Base-by-base conservation (phyloP, 2,797 vertebrate species). In the Alauda arvensis region DNA sequence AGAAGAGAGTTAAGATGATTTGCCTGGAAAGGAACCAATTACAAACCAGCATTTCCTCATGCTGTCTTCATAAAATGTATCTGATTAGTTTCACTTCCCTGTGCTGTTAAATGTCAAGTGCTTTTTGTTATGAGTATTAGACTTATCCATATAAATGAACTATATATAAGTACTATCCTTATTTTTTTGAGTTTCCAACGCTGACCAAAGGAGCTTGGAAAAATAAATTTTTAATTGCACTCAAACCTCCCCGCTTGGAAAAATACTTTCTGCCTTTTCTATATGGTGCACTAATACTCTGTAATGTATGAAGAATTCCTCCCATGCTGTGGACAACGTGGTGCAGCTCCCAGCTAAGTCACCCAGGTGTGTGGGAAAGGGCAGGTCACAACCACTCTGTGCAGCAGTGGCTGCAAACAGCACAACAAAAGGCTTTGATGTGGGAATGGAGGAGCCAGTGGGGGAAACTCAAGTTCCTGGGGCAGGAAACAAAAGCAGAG, bases 11-110 rank as follows among this genome's bases (percentile, higher is more conserved):
- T 80, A 84, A 71, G 69, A 82, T 3, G 29, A 66, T 82, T 94
- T 91, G 31, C n/a, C 77, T 90, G 77, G 81, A 92, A 93, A 85
- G 52, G 55, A 91, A 83, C 45, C 80, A 91, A 23, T 59, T 55
- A 74, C 37, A 84, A 81, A 79, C 39, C 49, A 87, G 46, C n/a
- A 78, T 61, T 92, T 93, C 48, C 45, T 94, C 83, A 79, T 75
- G 80, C 68, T 87, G 55, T 48, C 80, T 91, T 85, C 65, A 85
- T 43, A 61, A 25, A 68, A 31, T 26, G 0, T 23, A 68, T 57
- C 19, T 65, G 61, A 88, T 92, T 51, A 70, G 46, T 83, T 90
- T 87, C 12, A 68, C 17, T 85, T 85, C 65, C 68, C 46, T 62
- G 16, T 18, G 61, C 43, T 81, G 48, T 55, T 89, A 92, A 94